Conservation (phyloP, 2,797 vertebrate genomes). For the Cuculus canorus region DNA sequence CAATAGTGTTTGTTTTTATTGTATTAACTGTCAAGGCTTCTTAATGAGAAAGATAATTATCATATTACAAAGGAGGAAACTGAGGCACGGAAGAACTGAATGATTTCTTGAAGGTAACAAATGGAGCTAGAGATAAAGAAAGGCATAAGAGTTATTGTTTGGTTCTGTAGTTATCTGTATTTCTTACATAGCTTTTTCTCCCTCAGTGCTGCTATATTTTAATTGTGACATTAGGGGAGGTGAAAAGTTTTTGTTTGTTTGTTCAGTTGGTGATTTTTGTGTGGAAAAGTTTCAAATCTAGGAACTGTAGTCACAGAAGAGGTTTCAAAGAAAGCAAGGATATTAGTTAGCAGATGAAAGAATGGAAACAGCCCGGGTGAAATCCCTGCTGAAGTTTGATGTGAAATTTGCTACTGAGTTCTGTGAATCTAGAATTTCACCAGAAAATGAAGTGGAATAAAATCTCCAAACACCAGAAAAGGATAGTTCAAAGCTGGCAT, state of each 20-base stretch:
- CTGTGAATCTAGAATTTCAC: not conserved
- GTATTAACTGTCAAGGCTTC: not conserved
- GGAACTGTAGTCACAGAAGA: not conserved
- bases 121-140: not conserved
- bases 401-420: not conserved
- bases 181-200: not conserved
- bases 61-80: not conserved
- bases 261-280: no score
- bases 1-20: not conserved
- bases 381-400: not conserved
- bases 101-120: not conserved
- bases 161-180: not conserved
- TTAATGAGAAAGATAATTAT: not conserved
- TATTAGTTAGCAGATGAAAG: not conserved
- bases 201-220: not conserved
- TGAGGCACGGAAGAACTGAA: not conserved
- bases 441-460: not conserved
- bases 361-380: not conserved
- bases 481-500: not conserved
- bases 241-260: not conserved
- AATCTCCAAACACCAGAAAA: not conserved
- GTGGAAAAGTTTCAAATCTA: not conserved
- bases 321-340: not conserved
- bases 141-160: not conserved
- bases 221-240: not conserved